Evolutionary conservation across 2,888 invertebrate species (phyloP).

Genomic region (Drosophila villosipedis): DNA sequence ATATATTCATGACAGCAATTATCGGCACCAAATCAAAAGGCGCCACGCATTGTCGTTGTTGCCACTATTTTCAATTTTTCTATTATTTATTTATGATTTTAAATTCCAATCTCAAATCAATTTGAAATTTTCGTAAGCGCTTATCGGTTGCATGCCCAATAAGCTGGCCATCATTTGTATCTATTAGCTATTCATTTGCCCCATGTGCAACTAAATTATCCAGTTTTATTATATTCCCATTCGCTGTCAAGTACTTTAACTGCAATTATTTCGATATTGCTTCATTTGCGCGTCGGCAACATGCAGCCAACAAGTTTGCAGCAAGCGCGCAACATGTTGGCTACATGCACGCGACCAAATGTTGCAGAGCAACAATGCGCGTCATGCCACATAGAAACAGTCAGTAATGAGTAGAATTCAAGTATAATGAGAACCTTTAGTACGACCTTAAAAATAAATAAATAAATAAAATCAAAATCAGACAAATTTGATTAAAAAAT

Average conservation of each 20-base stretch:
- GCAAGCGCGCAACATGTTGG: slow-evolving; percentile 58
- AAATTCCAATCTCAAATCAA: slow-evolving; percentile 30
- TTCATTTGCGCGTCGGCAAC: slow-evolving; percentile 50
- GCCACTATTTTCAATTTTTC: slow-evolving; percentile 35
- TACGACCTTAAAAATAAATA: background rate
- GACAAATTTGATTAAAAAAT: background rate
- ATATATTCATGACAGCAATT: slow-evolving; percentile 77
- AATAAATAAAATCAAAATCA: background rate
- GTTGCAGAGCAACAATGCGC: slow-evolving; percentile 39
- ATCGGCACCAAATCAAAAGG: slow-evolving; percentile 73
- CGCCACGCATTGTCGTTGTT: slow-evolving; percentile 31
- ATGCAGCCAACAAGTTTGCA: slow-evolving; percentile 67
- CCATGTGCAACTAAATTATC: slow-evolving; percentile 46
- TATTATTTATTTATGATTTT: slow-evolving; percentile 41
- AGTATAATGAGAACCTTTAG: background rate
- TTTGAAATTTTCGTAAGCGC: slow-evolving; percentile 31
- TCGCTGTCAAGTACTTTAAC: slow-evolving; percentile 51
- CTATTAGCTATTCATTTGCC: slow-evolving; percentile 58
- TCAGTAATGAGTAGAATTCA: background rate
- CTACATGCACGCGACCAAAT: slow-evolving; percentile 42
- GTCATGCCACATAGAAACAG: slow-evolving; percentile 7
- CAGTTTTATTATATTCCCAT: slow-evolving; percentile 39
- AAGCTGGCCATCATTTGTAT: slow-evolving; percentile 45
- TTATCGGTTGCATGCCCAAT: slow-evolving; percentile 46
- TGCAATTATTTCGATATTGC: slow-evolving; percentile 60